Percentiles rank a stretch among this genome's conserved stretches.
phyloP scores from a whole-genome alignment of 2,888 invertebrate genomes.

The Petrophora chlorosata region DNA sequence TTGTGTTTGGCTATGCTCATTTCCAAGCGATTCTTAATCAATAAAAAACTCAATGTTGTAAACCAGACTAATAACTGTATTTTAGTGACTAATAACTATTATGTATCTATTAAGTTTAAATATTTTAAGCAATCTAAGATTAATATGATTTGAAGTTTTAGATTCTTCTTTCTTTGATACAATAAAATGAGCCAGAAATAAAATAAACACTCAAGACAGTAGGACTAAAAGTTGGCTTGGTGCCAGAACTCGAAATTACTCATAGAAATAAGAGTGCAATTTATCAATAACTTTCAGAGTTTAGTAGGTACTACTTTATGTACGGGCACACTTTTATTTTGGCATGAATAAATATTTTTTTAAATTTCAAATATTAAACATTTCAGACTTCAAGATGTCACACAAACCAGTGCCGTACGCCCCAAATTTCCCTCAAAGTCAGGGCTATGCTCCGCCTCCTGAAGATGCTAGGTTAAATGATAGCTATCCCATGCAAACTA shows the following conservation, averaged over 20 bases:
- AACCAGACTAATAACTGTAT: too few relatives aligned
- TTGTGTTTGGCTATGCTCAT: too few relatives aligned
- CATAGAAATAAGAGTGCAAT: constrained; percentile 1
- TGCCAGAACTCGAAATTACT: constrained; percentile 9
- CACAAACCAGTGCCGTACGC: constrained; percentile 72
- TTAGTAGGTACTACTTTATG: too few relatives aligned
- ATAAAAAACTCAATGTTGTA: too few relatives aligned
- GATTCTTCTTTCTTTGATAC: not conserved
- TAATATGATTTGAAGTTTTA: too few relatives aligned
- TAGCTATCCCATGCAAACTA: constrained; percentile 58
- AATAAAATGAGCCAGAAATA: constrained; percentile 5
- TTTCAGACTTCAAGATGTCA: constrained; percentile 64
- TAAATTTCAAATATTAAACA: too few relatives aligned
- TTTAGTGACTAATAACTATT: too few relatives aligned
- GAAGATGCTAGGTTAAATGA: constrained; percentile 57
- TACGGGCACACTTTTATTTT: too few relatives aligned
- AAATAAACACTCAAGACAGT: constrained; percentile 6
- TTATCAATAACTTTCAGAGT: constrained; percentile 8
- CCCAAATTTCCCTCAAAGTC: constrained; percentile 72
- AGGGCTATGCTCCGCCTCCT: constrained; percentile 71
- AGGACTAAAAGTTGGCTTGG: constrained; percentile 10
- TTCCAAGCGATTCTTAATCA: too few relatives aligned
- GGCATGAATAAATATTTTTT: too few relatives aligned
- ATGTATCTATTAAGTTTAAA: too few relatives aligned
- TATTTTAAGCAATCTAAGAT: too few relatives aligned